These are phyloP conservation scores for Nomada ruficornis DNA, from an alignment of 2,888 invertebrate genomes.

Conservation along the genomic window DNA sequence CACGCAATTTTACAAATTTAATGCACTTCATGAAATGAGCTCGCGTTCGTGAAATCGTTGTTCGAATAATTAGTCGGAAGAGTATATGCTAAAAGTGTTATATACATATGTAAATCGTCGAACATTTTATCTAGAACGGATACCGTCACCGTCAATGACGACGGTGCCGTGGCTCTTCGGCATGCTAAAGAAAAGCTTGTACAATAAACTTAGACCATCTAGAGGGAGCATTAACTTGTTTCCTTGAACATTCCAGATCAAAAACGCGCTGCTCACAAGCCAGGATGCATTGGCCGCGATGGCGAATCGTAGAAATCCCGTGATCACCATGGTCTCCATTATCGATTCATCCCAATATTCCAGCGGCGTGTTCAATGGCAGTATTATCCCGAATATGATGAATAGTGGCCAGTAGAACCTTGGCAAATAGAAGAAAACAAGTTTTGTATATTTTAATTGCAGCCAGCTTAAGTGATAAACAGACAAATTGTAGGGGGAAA, in stretches of 20 bases:
- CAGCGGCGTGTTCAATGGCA: conserved; percentile 91
- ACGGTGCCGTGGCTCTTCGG: conserved; percentile 80
- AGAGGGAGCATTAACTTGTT: conserved; percentile 88
- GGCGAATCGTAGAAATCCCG: conserved; percentile 89
- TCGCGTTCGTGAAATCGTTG: no score
- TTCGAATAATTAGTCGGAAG: neutral
- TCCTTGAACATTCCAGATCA: conserved; percentile 90
- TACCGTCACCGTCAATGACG: conserved; percentile 74
- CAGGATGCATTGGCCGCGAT: conserved; percentile 88
- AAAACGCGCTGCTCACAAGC: conserved; percentile 90
- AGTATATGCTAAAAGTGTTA: neutral
- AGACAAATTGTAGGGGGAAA: no score
- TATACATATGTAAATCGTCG: neutral
- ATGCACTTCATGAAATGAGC: no score
- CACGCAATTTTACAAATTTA: no score
- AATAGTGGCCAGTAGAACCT: conserved; percentile 91
- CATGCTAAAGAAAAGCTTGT: conserved; percentile 76
- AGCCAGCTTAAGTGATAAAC: no score
- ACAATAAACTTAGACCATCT: conserved; percentile 72
- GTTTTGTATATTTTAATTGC: neutral
- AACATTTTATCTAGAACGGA: conserved; percentile 56
- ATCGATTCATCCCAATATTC: conserved; percentile 92
- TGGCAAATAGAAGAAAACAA: neutral
- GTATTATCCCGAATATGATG: conserved; percentile 86
- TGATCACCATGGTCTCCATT: conserved; percentile 87